A percentile compares a stretch with the other conserved stretches of the same genome.
These are phyloP conservation scores for Danio kyathit DNA, from an alignment of 2,797 vertebrate species.

Conservation along the genomic window DNA sequence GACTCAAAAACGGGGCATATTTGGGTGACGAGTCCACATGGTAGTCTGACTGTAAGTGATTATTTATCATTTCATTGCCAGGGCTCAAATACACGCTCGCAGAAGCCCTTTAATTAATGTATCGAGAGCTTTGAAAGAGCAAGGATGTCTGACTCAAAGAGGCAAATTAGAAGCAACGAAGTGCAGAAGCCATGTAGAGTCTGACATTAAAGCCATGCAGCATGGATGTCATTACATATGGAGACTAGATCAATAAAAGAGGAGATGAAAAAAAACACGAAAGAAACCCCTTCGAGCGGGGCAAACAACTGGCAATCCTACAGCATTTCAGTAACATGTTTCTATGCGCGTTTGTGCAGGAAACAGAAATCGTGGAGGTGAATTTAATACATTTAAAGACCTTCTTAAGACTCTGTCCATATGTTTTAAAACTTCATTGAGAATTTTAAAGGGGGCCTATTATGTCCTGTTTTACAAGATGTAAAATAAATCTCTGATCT, in stretches of 20 bases:
- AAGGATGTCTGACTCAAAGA: slow-evolving; percentile 35
- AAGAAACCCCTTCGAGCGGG: slow-evolving; percentile 33
- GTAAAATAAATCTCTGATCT: too few relatives aligned
- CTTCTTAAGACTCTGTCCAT: too few relatives aligned
- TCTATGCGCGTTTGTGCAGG: background rate
- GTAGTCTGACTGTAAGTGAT: slow-evolving; percentile 11
- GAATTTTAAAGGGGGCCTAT: too few relatives aligned
- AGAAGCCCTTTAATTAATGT: slow-evolving; percentile 43
- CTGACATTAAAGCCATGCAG: slow-evolving; percentile 54
- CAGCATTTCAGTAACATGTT: background rate
- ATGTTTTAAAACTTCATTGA: too few relatives aligned
- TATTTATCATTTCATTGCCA: background rate
- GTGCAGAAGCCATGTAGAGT: slow-evolving; percentile 51
- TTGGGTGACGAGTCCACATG: slow-evolving; percentile 3
- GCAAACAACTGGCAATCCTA: background rate
- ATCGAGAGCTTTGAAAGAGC: slow-evolving; percentile 23
- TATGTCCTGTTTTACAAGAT: too few relatives aligned
- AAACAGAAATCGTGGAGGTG: too few relatives aligned
- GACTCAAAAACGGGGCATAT: slow-evolving; percentile 37
- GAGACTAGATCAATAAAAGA: slow-evolving; percentile 56
- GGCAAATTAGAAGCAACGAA: slow-evolving; percentile 53
- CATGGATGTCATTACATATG: slow-evolving; percentile 54
- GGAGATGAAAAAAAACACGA: slow-evolving; percentile 22
- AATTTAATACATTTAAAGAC: too few relatives aligned
- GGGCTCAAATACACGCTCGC: slow-evolving; percentile 17